Evolutionary conservation across 2,888 invertebrate genomes (phyloP).

Genomic region (Sceliomorpha sp.): DNA sequence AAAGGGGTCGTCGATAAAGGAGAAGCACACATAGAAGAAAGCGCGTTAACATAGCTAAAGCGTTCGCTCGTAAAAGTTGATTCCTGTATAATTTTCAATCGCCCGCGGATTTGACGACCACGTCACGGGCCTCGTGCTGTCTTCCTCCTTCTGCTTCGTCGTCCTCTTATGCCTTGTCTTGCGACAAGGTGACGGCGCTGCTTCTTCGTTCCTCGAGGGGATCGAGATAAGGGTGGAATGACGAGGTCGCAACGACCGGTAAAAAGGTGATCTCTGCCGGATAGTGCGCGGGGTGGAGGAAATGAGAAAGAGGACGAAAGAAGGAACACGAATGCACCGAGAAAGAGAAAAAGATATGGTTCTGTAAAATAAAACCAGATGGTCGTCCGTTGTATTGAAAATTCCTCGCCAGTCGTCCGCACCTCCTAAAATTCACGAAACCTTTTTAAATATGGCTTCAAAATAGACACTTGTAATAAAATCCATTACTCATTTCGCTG

Average conservation of each 20-base stretch:
- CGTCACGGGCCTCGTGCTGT: conserved; percentile 68
- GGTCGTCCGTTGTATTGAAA: no score
- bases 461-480: no score
- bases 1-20: conserved; percentile 42
- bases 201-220: conserved; percentile 58
- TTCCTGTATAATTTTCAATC: conserved; percentile 81
- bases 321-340: conserved; percentile 38
- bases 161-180: conserved; percentile 58
- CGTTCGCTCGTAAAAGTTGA: conserved; percentile 78
- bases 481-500: no score
- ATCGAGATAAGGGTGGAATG: conserved; percentile 77
- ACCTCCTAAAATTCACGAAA: no score
- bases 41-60: conserved; percentile 68
- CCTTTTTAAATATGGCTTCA: no score
- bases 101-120: conserved; percentile 79
- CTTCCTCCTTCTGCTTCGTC: conserved; percentile 52
- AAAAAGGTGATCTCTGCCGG: conserved; percentile 78
- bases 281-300: conserved; percentile 70
- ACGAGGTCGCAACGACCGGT: conserved; percentile 80
- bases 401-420: conserved; percentile 28
- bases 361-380: conserved; percentile 33
- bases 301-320: conserved; percentile 53
- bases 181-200: conserved; percentile 36
- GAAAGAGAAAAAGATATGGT: conserved; percentile 46
- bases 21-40: conserved; percentile 51